Conservation (phyloP, 2,113 vertebrate species). For the Microtus richardsoni region DNA sequence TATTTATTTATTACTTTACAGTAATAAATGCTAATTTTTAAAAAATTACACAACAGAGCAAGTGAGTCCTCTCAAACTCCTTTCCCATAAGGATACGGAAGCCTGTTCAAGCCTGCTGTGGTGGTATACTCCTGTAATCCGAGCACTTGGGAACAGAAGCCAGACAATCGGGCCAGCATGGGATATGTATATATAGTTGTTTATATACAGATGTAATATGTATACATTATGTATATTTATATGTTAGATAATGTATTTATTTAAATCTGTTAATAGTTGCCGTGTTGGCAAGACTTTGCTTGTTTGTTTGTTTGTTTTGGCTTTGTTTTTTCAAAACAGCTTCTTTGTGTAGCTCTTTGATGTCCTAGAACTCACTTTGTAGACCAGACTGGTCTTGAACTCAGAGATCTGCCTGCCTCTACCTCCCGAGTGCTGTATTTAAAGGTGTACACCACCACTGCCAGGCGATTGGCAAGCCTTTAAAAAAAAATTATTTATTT, state of each 20-base stretch:
- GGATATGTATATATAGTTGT: background rate
- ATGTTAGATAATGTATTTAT: background rate
- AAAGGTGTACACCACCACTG: background rate
- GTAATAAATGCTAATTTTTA: background rate
- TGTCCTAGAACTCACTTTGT: background rate
- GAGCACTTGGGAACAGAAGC: background rate
- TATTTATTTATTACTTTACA: slow-evolving; percentile 30
- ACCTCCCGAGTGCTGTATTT: background rate
- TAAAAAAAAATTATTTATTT: background rate
- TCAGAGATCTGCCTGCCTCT: background rate
- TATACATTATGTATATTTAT: background rate
- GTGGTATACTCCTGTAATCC: background rate
- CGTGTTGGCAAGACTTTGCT: background rate
- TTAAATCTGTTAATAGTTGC: background rate
- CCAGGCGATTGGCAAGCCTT: background rate
- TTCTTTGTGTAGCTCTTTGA: background rate
- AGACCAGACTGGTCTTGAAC: background rate
- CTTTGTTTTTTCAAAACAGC: background rate
- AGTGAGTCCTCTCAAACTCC: background rate
- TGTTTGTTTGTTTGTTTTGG: background rate
- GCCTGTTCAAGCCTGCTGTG: background rate
- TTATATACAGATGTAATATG: background rate
- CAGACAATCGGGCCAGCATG: background rate
- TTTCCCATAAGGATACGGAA: slow-evolving; percentile 33
- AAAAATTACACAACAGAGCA: background rate